Evolutionary conservation across 2,797 vertebrate genomes (phyloP).

Genomic region (Danio albolineatus): DNA sequence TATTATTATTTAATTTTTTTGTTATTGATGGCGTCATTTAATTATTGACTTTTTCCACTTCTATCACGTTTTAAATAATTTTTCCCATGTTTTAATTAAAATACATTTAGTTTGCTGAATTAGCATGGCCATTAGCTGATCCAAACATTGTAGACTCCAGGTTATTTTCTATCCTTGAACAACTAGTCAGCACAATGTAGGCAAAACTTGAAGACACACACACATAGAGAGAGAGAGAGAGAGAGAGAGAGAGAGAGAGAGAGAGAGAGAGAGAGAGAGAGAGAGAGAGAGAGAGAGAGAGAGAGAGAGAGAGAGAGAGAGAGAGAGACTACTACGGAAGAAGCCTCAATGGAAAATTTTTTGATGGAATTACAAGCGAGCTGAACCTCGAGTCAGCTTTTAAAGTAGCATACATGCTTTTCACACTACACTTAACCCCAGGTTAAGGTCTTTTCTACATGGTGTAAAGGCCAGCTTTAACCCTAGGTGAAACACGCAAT

Average conservation of each 20-base stretch:
- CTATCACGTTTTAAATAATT: neutral
- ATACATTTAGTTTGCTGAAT: neutral
- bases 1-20: too few species aligned
- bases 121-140: neutral
- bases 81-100: neutral
- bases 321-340: neutral
- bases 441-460: neutral
- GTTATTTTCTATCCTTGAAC: neutral
- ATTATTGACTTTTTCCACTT: too few species aligned
- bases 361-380: neutral
- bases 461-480: neutral
- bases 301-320: neutral
- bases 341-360: conserved; percentile 3
- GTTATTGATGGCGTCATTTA: neutral
- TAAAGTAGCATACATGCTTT: neutral
- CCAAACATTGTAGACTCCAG: neutral
- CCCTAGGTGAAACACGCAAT: neutral
- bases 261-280: neutral
- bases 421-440: neutral
- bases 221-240: too few species aligned
- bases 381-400: neutral
- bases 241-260: neutral
- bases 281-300: too few species aligned
- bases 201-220: neutral
- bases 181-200: conserved; percentile 7